Evolutionary conservation across 2,113 vertebrate genomes (phyloP), one percentile per base, ranked within the genome.

Genomic region (Polypterus senegalus): DNA sequence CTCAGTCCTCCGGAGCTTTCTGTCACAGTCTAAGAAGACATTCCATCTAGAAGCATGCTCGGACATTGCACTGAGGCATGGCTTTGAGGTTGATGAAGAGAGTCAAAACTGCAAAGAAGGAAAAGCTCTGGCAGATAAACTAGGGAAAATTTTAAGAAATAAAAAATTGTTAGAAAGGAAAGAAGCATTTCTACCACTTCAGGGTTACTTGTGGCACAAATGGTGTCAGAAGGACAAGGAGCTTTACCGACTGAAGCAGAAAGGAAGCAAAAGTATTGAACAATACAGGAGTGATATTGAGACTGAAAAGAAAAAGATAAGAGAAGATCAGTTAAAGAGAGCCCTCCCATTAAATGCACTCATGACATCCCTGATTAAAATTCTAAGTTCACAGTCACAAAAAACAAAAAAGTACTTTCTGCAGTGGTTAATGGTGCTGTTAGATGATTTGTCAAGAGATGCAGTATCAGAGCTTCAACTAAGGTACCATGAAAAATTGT

Each of bases 221-320:
- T 84, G 78, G 79, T 81, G 77, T 63, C 51, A 64, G 46, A 78
- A 79, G 46, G 76, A 83, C 61, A 83, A 74, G 59, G 76, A 81
- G 49, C 67, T 74, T 8, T 66, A 68, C 61, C 68, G 72, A n/a
- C 43, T 85, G n/a, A 65, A 68, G 64, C 66, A 77, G 27, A 82
- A 78, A 62, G 0, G 55, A 45, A 74, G 74, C 3, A 68, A 10
- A 54, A 81, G 62, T 57, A 74, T 79, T 49, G 73, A 83, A 61
- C 65, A 78, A n/a, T 69, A 83, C 9, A 59, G 59, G 10, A 74
- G 67, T 49, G 47, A 74, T 4, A 75, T 76, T 48, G 67, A 72
- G n/a, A 1, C 2, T 0, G 66, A 76, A 44, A 82, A 81, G 48
- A 5, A 9, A 4, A 56, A 2, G 0, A 67, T 78, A 59, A 67